phyloP scores from a whole-genome alignment of 2,888 invertebrate genomes.

The Leptothorax acervorum region DNA sequence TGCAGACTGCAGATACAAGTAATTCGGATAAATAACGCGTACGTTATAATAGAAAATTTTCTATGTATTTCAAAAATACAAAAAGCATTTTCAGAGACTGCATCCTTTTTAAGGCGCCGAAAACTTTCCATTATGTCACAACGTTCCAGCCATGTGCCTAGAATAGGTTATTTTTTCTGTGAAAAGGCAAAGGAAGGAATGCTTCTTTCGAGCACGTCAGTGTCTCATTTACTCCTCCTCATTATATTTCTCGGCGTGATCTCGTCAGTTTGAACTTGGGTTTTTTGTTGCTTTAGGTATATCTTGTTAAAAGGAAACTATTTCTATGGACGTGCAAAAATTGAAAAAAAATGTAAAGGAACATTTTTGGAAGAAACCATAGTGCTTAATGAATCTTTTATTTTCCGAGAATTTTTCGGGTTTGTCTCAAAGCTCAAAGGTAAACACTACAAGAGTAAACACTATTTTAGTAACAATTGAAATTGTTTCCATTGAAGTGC shows the following conservation, averaged over 20 bases:
- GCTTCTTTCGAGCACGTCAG: not conserved
- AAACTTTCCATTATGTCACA: not conserved
- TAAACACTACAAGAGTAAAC: not conserved
- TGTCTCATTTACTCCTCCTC: not conserved
- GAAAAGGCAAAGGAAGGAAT: not conserved
- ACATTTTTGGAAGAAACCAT: not conserved
- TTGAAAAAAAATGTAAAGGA: not conserved
- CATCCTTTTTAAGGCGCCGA: not conserved
- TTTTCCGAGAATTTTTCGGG: not conserved
- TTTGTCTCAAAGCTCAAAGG: not conserved
- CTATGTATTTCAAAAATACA: too few relatives aligned
- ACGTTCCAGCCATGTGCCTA: not conserved
- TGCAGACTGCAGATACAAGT: not conserved
- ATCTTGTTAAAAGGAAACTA: not conserved
- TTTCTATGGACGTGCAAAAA: not conserved
- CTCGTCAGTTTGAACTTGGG: not conserved
- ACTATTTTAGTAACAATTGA: not conserved
- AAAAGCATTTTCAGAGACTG: too few relatives aligned
- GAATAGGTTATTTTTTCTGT: not conserved
- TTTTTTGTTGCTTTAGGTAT: not conserved
- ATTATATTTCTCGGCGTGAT: not conserved
- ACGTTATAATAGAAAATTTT: not conserved
- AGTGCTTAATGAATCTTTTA: not conserved
- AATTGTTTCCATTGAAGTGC: not conserved
- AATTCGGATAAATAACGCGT: not conserved